These are phyloP conservation scores for Actinernus sp. DNA, from an alignment of 92 coral and sea anemone species.

Conservation along the genomic window DNA sequence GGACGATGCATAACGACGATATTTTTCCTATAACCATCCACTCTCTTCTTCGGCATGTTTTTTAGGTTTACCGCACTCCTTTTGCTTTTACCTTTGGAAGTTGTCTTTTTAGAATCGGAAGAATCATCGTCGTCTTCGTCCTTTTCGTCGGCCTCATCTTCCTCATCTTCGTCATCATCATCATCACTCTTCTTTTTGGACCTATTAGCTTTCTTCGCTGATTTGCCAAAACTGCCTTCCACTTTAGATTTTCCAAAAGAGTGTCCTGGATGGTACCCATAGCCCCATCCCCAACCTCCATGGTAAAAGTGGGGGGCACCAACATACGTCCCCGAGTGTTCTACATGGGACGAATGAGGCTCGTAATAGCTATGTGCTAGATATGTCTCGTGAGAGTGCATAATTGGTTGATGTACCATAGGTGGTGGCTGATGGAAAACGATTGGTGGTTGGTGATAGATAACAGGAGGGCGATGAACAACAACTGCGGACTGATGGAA, in stretches of 20 bases:
- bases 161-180: conserved; percentile 12
- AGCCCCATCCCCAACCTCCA: conserved; percentile 85
- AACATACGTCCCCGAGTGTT: conserved; percentile 76
- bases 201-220: conserved; percentile 24
- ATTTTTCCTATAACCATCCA: conserved; percentile 75
- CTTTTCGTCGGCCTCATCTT: conserved; percentile 10
- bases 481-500: conserved; percentile 96
- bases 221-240: conserved; percentile 27
- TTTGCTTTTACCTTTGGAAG: conserved; percentile 11
- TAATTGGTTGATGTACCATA: conserved; percentile 80
- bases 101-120: conserved; percentile 1
- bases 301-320: conserved; percentile 89
- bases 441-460: conserved; percentile 92
- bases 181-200: conserved; percentile 13
- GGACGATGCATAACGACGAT: conserved; percentile 81
- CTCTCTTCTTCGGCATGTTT: conserved; percentile 1
- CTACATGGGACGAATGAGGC: conserved; percentile 70
- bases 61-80: conserved; percentile 20
- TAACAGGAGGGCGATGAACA: conserved; percentile 90
- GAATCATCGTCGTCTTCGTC: conserved; percentile 3
- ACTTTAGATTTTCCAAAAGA: conserved; percentile 83
- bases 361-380: conserved; percentile 75
- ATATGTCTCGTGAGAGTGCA: conserved; percentile 92
- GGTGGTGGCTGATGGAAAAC: conserved; percentile 96
- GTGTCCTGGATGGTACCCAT: conserved; percentile 36